A percentile compares a stretch with the other conserved stretches of the same genome.
Evolutionary conservation across 2,113 vertebrate species (phyloP).

Genomic region (Chaenogobius annularis): DNA sequence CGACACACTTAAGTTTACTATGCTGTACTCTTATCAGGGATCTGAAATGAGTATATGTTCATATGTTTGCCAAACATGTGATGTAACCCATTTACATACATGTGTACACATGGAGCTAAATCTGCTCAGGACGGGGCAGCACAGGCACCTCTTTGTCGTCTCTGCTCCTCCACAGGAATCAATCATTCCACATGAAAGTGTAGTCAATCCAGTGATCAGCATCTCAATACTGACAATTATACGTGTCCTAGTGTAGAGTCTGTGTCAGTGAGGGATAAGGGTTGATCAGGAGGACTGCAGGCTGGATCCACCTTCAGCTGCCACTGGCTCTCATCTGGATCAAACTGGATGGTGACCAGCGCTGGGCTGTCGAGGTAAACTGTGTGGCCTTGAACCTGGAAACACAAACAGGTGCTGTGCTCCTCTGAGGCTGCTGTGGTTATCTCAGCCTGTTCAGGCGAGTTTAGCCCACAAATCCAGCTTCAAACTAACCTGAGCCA

Average conservation of each 20-base stretch:
- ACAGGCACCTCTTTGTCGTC: neutral
- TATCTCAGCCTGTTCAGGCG: slow-evolving; percentile 62
- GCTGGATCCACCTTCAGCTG: slow-evolving; percentile 23
- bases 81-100: slow-evolving; percentile 5
- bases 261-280: slow-evolving; percentile 23
- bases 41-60: neutral
- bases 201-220: neutral
- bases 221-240: neutral
- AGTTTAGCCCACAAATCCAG: slow-evolving; percentile 38
- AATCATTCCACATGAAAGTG: neutral
- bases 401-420: slow-evolving; percentile 62
- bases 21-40: neutral
- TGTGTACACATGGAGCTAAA: neutral
- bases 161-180: neutral
- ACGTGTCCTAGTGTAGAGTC: neutral
- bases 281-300: neutral
- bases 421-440: slow-evolving; percentile 17
- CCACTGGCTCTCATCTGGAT: slow-evolving; percentile 43
- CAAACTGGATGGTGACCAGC: slow-evolving; percentile 47
- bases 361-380: slow-evolving; percentile 14
- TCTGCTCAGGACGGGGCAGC: neutral
- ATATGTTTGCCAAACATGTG: neutral
- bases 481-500: slow-evolving; percentile 35
- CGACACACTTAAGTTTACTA: neutral
- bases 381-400: slow-evolving; percentile 65